Conservation (phyloP, 2,113 vertebrate species). For the Anguilla japonica region DNA sequence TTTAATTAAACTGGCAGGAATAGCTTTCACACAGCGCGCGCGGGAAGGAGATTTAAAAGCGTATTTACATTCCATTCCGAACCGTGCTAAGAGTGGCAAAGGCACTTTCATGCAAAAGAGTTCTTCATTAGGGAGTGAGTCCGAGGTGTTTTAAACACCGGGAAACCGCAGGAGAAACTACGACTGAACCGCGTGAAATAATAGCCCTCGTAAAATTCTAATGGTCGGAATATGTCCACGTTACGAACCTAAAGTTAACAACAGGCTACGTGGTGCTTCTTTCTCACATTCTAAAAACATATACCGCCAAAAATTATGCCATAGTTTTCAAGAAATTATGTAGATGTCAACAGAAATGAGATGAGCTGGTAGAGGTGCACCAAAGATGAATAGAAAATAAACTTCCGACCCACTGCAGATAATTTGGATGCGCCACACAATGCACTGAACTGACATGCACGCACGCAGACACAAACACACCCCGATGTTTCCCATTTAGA, state of each 20-base stretch:
- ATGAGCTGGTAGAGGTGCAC: too few relatives aligned
- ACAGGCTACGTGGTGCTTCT: too few relatives aligned
- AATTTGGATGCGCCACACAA: neutral
- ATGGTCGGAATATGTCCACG: neutral
- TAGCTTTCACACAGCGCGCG: neutral
- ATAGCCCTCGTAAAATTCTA: neutral
- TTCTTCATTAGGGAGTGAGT: neutral
- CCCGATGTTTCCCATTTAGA: neutral
- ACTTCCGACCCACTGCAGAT: too few relatives aligned
- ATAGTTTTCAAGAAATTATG: too few relatives aligned
- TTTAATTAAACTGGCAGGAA: conserved; percentile 29
- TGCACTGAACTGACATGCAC: too few relatives aligned
- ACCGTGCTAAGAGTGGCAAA: neutral
- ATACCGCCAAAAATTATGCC: too few relatives aligned
- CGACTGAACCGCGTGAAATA: neutral
- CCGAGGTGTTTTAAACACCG: neutral
- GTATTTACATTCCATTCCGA: neutral
- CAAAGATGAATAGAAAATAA: too few relatives aligned
- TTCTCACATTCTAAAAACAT: too few relatives aligned
- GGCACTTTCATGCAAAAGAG: neutral
- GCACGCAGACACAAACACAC: conserved; percentile 21
- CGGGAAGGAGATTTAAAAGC: neutral
- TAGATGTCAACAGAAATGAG: too few relatives aligned
- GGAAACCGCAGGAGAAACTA: neutral
- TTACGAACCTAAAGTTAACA: neutral